Percentiles rank a stretch among this genome's conserved stretches.
Evolutionary conservation across 2,888 invertebrate genomes (phyloP).

Genomic region (Cephus nigrinus): DNA sequence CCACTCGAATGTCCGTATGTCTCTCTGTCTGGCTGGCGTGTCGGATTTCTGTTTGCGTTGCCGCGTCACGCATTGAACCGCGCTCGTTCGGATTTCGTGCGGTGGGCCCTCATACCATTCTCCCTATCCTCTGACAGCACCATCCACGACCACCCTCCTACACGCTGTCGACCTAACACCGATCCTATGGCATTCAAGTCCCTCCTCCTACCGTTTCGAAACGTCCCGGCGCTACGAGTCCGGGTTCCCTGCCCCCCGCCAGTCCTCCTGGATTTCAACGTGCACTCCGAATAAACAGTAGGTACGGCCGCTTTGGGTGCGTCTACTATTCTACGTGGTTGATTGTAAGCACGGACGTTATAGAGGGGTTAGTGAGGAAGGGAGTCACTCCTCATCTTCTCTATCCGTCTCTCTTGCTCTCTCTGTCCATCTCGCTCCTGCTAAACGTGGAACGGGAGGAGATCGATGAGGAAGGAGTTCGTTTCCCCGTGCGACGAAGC

Average conservation of each 20-base stretch:
- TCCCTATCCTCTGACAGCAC: not conserved
- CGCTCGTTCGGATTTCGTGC: constrained; percentile 54
- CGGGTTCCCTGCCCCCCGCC: not conserved
- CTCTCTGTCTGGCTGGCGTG: constrained; percentile 46
- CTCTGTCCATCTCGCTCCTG: not conserved
- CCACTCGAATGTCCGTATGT: constrained; percentile 28
- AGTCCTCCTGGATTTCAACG: not conserved
- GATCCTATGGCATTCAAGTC: not conserved
- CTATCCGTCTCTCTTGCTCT: not conserved
- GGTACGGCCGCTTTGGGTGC: not conserved
- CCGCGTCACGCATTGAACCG: constrained; percentile 60
- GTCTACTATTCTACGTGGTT: not conserved
- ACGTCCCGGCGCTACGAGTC: not conserved
- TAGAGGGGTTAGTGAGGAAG: not conserved
- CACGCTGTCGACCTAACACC: not conserved
- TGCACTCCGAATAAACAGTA: not conserved
- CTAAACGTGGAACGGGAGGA: not conserved
- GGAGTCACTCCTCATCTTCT: not conserved
- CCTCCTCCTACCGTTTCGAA: not conserved
- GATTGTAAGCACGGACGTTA: not conserved
- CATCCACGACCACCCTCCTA: not conserved
- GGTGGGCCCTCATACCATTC: constrained; percentile 3
- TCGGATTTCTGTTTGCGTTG: constrained; percentile 63
- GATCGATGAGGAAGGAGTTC: constrained; percentile 22
- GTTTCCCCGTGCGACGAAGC: constrained; percentile 32